Percentiles rank a stretch among this genome's conserved stretches.
These are phyloP conservation scores for Oncorhynchus nerka DNA, from an alignment of 2,113 vertebrate species.

Conservation along the genomic window DNA sequence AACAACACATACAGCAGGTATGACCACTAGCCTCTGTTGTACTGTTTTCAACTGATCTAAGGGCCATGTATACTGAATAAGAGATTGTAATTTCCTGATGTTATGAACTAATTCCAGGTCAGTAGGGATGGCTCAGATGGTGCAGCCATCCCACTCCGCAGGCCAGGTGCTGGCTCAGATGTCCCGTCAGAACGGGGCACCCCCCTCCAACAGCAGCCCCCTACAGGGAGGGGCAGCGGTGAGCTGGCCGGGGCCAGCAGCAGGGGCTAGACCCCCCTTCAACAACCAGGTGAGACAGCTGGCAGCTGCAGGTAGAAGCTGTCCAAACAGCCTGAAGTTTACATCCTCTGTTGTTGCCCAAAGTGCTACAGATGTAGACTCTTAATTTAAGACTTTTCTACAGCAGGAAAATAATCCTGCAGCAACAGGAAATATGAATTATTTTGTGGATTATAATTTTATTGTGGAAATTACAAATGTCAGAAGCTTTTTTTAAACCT, in stretches of 20 bases:
- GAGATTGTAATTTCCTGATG: neutral
- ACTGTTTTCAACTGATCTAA: neutral
- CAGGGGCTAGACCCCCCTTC: slow-evolving; percentile 79
- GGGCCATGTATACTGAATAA: neutral
- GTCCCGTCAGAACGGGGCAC: slow-evolving; percentile 80
- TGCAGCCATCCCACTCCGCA: slow-evolving; percentile 74
- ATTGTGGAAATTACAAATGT: too few relatives aligned
- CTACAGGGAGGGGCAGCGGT: slow-evolving; percentile 59
- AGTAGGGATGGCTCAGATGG: slow-evolving; percentile 74
- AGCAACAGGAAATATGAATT: too few relatives aligned
- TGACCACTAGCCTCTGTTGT: neutral
- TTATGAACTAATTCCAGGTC: slow-evolving; percentile 61
- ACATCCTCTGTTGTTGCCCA: too few relatives aligned
- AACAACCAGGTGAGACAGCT: slow-evolving; percentile 79
- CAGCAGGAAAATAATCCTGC: too few relatives aligned
- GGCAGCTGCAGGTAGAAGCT: neutral
- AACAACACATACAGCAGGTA: slow-evolving; percentile 82
- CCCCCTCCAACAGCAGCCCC: slow-evolving; percentile 63
- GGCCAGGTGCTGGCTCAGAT: slow-evolving; percentile 90
- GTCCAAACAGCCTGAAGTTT: too few relatives aligned
- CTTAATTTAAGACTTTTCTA: too few relatives aligned
- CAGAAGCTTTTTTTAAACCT: too few relatives aligned
- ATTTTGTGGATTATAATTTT: too few relatives aligned
- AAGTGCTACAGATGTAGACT: too few relatives aligned
- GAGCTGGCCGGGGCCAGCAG: slow-evolving; percentile 69